A percentile compares a stretch with the other conserved stretches of the same genome.
phyloP scores from a whole-genome alignment of 2,113 vertebrate genomes.

The Azemiops feae region DNA sequence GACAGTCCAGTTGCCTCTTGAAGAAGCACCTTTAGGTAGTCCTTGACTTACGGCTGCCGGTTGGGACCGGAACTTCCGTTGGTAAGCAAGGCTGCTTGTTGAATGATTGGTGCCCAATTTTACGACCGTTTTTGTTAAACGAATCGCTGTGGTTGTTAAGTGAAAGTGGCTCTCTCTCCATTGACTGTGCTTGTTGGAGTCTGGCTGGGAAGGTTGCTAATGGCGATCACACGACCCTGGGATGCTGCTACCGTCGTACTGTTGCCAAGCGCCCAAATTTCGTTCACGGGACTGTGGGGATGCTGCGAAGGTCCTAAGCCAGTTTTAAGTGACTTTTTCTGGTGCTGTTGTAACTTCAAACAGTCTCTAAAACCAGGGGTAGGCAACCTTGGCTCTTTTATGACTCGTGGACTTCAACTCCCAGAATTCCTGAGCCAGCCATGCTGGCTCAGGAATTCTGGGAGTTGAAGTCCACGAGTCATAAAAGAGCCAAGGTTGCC shows the following conservation, averaged over 20 bases:
- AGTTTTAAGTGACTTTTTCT: background rate
- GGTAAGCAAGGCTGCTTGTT: background rate
- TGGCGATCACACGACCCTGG: background rate
- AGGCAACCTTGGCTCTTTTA: no score
- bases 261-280: background rate
- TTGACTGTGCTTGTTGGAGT: background rate
- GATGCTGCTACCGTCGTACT: background rate
- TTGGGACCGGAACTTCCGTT: background rate
- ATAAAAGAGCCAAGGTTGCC: no score
- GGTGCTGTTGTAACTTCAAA: background rate
- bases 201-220: background rate
- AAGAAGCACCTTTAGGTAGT: background rate
- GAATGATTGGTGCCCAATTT: background rate
- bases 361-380: no score
- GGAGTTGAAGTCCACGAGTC: no score
- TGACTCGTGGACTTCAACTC: no score
- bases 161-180: background rate
- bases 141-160: background rate
- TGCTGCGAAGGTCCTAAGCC: background rate
- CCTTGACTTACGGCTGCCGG: background rate
- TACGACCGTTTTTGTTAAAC: background rate
- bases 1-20: no score
- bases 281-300: background rate
- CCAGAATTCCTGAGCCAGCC: no score
- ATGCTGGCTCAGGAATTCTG: no score